These are phyloP conservation scores for Camponotus floridanus DNA, from an alignment of 1,140 invertebrate species.

Conservation along the genomic window DNA sequence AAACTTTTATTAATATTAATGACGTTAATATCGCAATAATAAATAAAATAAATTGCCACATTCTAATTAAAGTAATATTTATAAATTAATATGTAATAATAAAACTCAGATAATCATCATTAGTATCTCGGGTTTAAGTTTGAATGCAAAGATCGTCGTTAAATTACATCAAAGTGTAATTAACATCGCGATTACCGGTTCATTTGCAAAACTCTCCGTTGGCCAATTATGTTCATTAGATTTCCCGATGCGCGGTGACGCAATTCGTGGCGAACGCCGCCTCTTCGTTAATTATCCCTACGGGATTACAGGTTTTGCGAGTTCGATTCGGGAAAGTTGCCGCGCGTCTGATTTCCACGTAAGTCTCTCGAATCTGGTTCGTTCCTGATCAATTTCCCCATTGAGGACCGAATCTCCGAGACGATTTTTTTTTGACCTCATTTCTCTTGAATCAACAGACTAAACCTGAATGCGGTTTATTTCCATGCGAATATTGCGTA, in stretches of 20 bases:
- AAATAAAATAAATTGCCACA: not conserved
- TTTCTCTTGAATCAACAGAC: slow-evolving; percentile 17
- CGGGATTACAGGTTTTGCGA: slow-evolving; percentile 40
- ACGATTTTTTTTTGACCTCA: not conserved
- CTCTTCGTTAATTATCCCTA: slow-evolving; percentile 48
- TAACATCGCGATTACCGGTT: slow-evolving; percentile 11
- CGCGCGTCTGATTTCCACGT: slow-evolving; percentile 23
- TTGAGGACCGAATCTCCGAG: slow-evolving; percentile 17
- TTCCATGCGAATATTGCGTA: slow-evolving; percentile 74
- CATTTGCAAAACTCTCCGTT: slow-evolving; percentile 27
- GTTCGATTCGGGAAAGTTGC: slow-evolving; percentile 67
- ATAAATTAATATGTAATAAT: slow-evolving; percentile 23
- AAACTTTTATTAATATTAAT: not conserved
- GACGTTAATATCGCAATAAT: not conserved
- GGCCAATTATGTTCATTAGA: slow-evolving; percentile 43
- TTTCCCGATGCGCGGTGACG: slow-evolving; percentile 28
- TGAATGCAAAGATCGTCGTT: not conserved
- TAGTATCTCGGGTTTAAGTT: slow-evolving; percentile 9
- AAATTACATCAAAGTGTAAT: slow-evolving; percentile 28
- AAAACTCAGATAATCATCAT: not conserved
- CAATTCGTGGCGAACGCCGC: slow-evolving; percentile 11
- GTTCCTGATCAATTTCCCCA: slow-evolving; percentile 45
- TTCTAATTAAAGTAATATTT: slow-evolving; percentile 1
- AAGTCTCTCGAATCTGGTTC: slow-evolving; percentile 53
- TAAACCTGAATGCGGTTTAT: slow-evolving; percentile 64